Percentiles rank a stretch among this genome's conserved stretches.
These are phyloP conservation scores for Bufotes viridis DNA, from an alignment of 2,797 vertebrate species.

Conservation along the genomic window DNA sequence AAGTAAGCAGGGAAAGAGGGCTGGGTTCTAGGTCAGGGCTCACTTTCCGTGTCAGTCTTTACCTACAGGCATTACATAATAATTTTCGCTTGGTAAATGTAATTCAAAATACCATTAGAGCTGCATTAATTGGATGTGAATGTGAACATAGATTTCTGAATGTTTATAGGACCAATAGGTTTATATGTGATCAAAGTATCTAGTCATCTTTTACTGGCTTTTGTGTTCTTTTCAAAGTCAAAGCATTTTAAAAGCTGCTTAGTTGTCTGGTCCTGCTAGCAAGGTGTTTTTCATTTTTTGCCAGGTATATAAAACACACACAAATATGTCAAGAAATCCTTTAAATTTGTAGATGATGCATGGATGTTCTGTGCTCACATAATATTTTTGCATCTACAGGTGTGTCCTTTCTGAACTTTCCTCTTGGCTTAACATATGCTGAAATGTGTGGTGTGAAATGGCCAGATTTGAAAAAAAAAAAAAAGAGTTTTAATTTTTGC, in stretches of 20 bases:
- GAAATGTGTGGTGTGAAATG: no score
- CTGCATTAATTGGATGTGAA: constrained; percentile 49
- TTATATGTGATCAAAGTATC: constrained; percentile 51
- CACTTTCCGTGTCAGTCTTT: no score
- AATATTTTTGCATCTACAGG: neutral
- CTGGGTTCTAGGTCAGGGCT: no score
- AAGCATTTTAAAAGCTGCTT: constrained; percentile 46
- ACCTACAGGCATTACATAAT: neutral
- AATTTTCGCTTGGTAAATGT: constrained; percentile 46
- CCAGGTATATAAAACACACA: neutral
- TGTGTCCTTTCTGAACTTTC: no score
- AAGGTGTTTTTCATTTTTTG: constrained; percentile 1
- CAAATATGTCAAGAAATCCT: neutral
- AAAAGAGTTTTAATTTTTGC: no score
- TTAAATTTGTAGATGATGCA: neutral
- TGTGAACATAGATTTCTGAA: constrained; percentile 37
- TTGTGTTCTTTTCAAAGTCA: constrained; percentile 56
- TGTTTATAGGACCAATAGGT: constrained; percentile 55
- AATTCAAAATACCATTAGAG: constrained; percentile 46
- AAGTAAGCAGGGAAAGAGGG: no score
- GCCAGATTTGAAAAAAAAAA: no score
- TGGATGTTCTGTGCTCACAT: neutral
- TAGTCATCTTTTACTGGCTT: constrained; percentile 50
- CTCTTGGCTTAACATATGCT: no score
- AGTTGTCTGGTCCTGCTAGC: constrained; percentile 17